These are phyloP conservation scores for Polypterus senegalus DNA, from an alignment of 2,113 vertebrate species.

Conservation along the genomic window DNA sequence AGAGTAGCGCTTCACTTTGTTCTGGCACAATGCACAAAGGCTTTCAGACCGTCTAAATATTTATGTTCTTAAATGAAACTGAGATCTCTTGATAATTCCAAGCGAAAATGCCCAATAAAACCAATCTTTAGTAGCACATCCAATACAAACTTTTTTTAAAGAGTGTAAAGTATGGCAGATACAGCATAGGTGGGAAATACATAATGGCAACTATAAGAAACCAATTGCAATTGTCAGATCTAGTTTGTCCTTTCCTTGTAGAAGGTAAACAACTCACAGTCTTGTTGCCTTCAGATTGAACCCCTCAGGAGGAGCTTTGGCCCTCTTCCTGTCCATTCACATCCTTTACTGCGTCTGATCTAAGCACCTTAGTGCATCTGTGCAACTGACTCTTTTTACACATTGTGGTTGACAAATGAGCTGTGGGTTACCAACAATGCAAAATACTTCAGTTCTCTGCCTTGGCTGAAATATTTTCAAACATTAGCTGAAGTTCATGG, in stretches of 20 bases:
- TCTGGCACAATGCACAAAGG: too few species aligned
- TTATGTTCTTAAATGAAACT: too few species aligned
- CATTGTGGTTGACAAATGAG: slow-evolving; percentile 72
- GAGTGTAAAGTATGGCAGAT: too few species aligned
- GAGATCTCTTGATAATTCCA: too few species aligned
- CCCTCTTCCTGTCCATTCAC: slow-evolving; percentile 22
- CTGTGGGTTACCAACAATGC: slow-evolving; percentile 65
- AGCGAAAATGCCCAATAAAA: too few species aligned
- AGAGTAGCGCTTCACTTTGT: too few species aligned
- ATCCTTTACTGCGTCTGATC: slow-evolving; percentile 44
- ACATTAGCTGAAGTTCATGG: slow-evolving; percentile 78
- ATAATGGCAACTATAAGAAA: too few species aligned
- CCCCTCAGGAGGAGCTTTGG: slow-evolving; percentile 23
- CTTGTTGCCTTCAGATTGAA: slow-evolving; percentile 1
- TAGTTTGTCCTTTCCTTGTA: background rate
- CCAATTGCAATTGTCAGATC: background rate
- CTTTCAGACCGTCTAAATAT: too few species aligned
- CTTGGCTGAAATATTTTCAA: slow-evolving; percentile 68
- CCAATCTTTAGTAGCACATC: too few species aligned
- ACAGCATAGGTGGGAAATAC: too few species aligned
- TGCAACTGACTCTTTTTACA: slow-evolving; percentile 39
- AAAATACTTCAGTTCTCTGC: slow-evolving; percentile 94
- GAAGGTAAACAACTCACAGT: slow-evolving; percentile 1
- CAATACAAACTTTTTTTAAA: too few species aligned
- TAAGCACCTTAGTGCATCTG: slow-evolving; percentile 30